phyloP scores from a whole-genome alignment of 2,888 invertebrate species.

The Meteorus colon region DNA sequence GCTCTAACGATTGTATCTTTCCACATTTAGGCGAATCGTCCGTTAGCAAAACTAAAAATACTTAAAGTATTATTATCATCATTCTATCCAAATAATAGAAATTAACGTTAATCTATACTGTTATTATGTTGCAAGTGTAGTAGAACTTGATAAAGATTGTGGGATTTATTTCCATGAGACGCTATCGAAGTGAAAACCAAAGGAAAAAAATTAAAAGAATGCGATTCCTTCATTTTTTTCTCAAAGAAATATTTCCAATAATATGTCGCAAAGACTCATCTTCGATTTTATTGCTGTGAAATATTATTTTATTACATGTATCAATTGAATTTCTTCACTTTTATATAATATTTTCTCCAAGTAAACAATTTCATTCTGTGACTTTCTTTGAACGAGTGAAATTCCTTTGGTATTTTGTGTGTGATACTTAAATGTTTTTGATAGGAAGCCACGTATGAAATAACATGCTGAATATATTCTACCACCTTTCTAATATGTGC shows the following conservation, averaged over 20 bases:
- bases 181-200: background rate
- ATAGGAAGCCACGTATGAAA: background rate
- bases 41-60: slow-evolving; percentile 16
- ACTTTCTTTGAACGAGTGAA: background rate
- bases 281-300: background rate
- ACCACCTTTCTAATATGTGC: slow-evolving; percentile 12
- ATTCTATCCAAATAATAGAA: background rate
- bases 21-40: slow-evolving; percentile 18
- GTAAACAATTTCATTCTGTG: background rate
- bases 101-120: slow-evolving; percentile 5
- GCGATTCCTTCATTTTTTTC: background rate
- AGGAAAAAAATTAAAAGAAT: background rate
- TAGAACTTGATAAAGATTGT: background rate
- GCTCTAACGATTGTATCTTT: slow-evolving; percentile 32
- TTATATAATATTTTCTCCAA: slow-evolving; percentile 2
- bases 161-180: background rate
- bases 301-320: background rate
- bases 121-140: background rate
- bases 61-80: slow-evolving; percentile 1
- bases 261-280: background rate
- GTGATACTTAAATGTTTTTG: background rate
- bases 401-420: background rate
- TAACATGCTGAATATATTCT: background rate
- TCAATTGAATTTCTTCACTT: background rate
- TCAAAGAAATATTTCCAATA: background rate